Conservation (phyloP, 2,888 invertebrate species). For the Ectropis crepuscularia region DNA sequence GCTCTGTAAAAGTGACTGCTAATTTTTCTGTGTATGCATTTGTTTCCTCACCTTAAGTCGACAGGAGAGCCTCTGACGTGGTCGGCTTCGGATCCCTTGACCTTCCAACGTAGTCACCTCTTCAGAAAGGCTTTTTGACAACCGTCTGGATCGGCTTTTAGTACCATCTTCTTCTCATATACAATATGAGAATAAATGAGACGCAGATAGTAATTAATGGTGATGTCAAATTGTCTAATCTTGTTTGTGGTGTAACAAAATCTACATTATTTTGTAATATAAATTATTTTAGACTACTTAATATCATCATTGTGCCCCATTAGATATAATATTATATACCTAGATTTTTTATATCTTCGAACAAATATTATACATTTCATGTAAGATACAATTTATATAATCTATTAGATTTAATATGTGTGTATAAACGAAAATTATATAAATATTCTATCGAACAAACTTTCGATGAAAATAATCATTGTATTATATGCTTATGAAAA, state of each 20-base stretch:
- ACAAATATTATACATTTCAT: conserved; percentile 44
- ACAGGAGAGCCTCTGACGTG: too few relatives aligned
- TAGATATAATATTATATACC: conserved; percentile 39
- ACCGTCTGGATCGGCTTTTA: too few relatives aligned
- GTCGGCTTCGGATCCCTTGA: too few relatives aligned
- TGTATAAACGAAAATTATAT: conserved; percentile 30
- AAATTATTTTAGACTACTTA: conserved; percentile 13
- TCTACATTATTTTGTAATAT: conserved; percentile 5
- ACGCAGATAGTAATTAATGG: neutral
- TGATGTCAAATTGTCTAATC: neutral
- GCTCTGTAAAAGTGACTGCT: too few relatives aligned
- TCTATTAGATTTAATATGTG: conserved; percentile 25
- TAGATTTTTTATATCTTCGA: conserved; percentile 49
- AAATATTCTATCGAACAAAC: conserved; percentile 28
- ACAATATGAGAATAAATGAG: neutral
- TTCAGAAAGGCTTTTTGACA: too few relatives aligned
- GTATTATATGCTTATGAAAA: neutral
- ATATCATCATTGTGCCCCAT: conserved; percentile 48
- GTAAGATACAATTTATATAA: conserved; percentile 19
- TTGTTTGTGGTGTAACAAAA: neutral
- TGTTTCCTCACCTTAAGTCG: too few relatives aligned
- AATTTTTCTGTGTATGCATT: too few relatives aligned
- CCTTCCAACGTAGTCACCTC: too few relatives aligned
- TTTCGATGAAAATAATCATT: conserved; percentile 19
- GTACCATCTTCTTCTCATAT: too few relatives aligned